Conservation (phyloP, 2,888 invertebrate species). For the Mayetiola destructor region DNA sequence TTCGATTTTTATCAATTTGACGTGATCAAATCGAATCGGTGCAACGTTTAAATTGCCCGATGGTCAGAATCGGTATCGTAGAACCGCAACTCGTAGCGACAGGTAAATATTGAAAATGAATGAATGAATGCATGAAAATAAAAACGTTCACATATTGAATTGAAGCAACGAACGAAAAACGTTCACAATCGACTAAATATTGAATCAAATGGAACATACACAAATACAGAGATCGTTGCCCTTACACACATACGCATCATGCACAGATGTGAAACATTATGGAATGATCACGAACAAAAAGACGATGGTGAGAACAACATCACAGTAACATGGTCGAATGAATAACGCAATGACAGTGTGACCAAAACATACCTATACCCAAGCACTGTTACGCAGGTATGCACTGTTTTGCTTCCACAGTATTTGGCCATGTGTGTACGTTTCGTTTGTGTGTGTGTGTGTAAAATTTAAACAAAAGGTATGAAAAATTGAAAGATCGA, state of each 20-base stretch:
- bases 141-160: no score
- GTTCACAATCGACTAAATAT: no score
- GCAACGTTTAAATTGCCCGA: not conserved
- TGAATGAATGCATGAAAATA: not conserved
- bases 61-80: not conserved
- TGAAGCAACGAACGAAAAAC: no score
- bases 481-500: not conserved
- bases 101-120: not conserved
- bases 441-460: not conserved
- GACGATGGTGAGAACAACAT: not conserved
- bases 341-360: no score
- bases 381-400: no score
- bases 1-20: no score
- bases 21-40: not conserved
- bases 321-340: no score
- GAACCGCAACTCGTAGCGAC: slow-evolving; percentile 6
- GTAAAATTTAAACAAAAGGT: not conserved
- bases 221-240: not conserved
- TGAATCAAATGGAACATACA: no score
- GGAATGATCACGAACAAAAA: not conserved
- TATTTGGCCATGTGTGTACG: not conserved
- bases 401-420: no score
- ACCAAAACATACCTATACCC: no score
- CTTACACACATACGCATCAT: not conserved
- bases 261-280: not conserved